phyloP scores from a whole-genome alignment of 2,797 vertebrate species.

The Anguilla marmorata region DNA sequence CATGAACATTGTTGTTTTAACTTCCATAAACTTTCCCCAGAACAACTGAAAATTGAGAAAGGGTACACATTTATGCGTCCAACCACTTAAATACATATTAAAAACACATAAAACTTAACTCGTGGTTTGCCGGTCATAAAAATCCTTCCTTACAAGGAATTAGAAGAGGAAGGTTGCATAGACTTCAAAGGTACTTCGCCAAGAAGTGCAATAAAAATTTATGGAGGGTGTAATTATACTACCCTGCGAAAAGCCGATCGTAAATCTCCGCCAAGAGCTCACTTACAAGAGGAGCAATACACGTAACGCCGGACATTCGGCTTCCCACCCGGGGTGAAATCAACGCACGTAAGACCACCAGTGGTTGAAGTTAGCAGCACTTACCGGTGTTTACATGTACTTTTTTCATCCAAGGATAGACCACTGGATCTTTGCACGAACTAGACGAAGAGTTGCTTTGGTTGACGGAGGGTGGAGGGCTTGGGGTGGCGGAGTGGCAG shows the following conservation, averaged over 20 bases:
- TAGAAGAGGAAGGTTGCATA: slow-evolving; percentile 80
- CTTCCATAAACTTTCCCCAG: slow-evolving; percentile 66
- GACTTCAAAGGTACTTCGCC: slow-evolving; percentile 91
- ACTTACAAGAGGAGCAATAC: slow-evolving; percentile 80
- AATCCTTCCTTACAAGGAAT: slow-evolving; percentile 66
- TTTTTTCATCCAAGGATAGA: slow-evolving; percentile 99
- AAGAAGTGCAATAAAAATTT: slow-evolving; percentile 99
- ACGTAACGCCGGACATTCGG: slow-evolving; percentile 74
- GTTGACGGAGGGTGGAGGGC: slow-evolving; percentile 78
- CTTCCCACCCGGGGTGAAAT: slow-evolving; percentile 66
- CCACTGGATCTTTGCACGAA: slow-evolving; percentile 85
- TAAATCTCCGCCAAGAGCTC: slow-evolving; percentile 93
- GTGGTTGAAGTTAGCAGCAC: slow-evolving; percentile 68
- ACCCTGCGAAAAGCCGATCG: slow-evolving; percentile 92
- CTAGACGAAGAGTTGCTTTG: slow-evolving; percentile 75
- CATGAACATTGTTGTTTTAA: slow-evolving; percentile 33
- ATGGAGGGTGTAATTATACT: slow-evolving; percentile 99
- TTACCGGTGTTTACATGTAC: slow-evolving; percentile 95
- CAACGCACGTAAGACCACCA: slow-evolving; percentile 63
- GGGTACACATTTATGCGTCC: slow-evolving; percentile 80
- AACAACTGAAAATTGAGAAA: slow-evolving; percentile 65
- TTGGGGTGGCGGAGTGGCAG: slow-evolving; percentile 83
- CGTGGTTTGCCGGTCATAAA: slow-evolving; percentile 78
- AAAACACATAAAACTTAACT: slow-evolving; percentile 81
- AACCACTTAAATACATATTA: slow-evolving; percentile 90